These are phyloP conservation scores for Reticulitermes speratus DNA, from an alignment of 1,140 invertebrate species.

Conservation along the genomic window DNA sequence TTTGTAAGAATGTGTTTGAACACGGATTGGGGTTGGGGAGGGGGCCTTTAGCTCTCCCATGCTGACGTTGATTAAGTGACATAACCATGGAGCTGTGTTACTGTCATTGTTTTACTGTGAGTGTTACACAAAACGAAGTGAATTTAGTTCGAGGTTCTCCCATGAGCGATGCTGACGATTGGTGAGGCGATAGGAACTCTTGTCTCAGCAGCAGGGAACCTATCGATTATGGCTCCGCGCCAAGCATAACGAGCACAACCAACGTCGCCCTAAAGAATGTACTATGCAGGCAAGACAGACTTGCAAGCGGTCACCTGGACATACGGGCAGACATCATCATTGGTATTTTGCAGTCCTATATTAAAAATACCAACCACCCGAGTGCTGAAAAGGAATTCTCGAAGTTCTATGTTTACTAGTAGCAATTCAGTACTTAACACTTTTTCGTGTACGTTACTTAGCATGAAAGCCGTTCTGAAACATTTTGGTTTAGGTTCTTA, in stretches of 20 bases:
- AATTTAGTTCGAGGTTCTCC: neutral
- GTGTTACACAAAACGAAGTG: neutral
- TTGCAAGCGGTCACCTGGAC: too few species aligned
- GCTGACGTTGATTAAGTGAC: neutral
- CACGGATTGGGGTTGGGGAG: too few species aligned
- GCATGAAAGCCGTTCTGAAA: too few species aligned
- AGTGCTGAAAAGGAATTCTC: too few species aligned
- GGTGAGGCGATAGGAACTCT: neutral
- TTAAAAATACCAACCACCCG: too few species aligned
- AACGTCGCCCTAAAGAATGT: neutral
- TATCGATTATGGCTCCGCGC: slow-evolving; percentile 5
- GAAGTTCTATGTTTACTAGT: too few species aligned
- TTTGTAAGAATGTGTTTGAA: too few species aligned
- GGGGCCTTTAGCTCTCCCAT: neutral
- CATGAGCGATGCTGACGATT: neutral
- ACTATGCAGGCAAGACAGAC: neutral
- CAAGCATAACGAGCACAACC: neutral
- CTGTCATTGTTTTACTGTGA: neutral
- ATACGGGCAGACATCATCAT: too few species aligned
- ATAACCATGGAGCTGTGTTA: neutral
- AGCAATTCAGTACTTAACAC: too few species aligned
- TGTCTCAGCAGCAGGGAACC: neutral
- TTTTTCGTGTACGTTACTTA: too few species aligned
- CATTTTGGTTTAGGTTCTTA: too few species aligned
- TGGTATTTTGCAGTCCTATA: too few species aligned